These are phyloP conservation scores for Apamea monoglypha DNA, from an alignment of 2,888 invertebrate genomes.

Conservation along the genomic window DNA sequence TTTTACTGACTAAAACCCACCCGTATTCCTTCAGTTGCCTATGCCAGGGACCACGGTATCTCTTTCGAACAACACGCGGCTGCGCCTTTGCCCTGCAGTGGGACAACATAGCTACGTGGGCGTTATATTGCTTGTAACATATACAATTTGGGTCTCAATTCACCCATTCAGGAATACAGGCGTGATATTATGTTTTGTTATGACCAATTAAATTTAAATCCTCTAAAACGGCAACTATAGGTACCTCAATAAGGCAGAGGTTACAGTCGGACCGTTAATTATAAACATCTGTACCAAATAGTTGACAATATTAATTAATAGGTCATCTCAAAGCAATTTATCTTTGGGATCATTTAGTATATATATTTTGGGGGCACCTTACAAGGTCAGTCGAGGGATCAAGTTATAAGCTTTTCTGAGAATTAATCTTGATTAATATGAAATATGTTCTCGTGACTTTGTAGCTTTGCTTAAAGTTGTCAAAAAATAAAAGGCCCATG, in stretches of 20 bases:
- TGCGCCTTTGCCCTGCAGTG: too few species aligned
- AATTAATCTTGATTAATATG: background rate
- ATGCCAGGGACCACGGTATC: too few species aligned
- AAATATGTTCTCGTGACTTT: too few species aligned
- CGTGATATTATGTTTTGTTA: background rate
- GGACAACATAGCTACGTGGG: too few species aligned
- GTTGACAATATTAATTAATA: slow-evolving; percentile 59
- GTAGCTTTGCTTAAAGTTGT: too few species aligned
- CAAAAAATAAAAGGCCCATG: too few species aligned
- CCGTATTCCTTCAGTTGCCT: too few species aligned
- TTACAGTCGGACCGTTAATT: slow-evolving; percentile 50
- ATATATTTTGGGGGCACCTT: slow-evolving; percentile 34
- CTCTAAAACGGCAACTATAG: background rate
- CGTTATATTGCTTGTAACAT: too few species aligned
- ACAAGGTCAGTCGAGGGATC: slow-evolving; percentile 25
- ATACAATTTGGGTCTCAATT: too few species aligned
- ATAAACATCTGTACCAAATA: slow-evolving; percentile 61
- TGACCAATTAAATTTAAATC: slow-evolving; percentile 30
- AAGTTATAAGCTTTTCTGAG: slow-evolving; percentile 30
- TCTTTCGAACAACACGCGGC: too few species aligned
- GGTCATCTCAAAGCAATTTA: slow-evolving; percentile 59
- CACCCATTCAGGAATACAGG: background rate
- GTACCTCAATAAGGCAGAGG: slow-evolving; percentile 32
- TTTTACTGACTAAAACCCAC: too few species aligned
- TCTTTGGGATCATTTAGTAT: slow-evolving; percentile 45